Conservation (phyloP, 2,113 vertebrate genomes). For the Thymallus thymallus region DNA sequence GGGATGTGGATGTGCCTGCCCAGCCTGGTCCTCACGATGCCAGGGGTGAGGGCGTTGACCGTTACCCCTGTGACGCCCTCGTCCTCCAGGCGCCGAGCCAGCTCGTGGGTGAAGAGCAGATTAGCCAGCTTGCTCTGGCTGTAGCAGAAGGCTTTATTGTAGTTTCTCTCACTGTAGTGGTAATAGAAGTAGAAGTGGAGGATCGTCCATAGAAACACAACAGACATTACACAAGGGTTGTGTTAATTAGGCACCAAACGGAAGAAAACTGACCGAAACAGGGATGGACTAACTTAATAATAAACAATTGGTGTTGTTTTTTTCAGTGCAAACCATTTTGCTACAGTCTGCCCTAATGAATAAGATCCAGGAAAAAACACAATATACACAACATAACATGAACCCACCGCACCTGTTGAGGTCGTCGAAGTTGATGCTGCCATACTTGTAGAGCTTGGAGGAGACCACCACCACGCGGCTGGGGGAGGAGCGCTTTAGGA, state of each 20-base stretch:
- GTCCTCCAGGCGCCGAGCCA: constrained; percentile 77
- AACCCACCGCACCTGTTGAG: constrained; percentile 65
- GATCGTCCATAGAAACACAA: too few species aligned
- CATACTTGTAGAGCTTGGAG: constrained; percentile 94
- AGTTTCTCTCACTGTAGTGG: constrained; percentile 77
- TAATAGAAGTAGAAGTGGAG: too few species aligned
- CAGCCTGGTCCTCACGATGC: constrained; percentile 89
- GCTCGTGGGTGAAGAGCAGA: constrained; percentile 85
- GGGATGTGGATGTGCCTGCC: constrained; percentile 88
- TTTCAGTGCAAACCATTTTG: too few species aligned
- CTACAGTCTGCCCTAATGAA: too few species aligned
- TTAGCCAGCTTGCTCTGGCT: constrained; percentile 95
- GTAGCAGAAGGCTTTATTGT: constrained; percentile 89
- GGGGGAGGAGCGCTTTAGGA: constrained; percentile 86
- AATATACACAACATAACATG: too few species aligned
- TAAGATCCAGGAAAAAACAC: too few species aligned
- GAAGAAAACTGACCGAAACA: too few species aligned
- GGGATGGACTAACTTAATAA: too few species aligned
- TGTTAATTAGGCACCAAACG: too few species aligned
- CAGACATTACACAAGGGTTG: too few species aligned
- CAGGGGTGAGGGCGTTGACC: constrained; percentile 87
- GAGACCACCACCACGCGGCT: constrained; percentile 91
- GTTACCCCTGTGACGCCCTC: constrained; percentile 79
- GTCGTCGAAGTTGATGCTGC: constrained; percentile 92
- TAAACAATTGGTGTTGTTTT: too few species aligned